These are phyloP conservation scores for Scophthalmus maximus DNA, from an alignment of 2,113 vertebrate species.

Conservation along the genomic window DNA sequence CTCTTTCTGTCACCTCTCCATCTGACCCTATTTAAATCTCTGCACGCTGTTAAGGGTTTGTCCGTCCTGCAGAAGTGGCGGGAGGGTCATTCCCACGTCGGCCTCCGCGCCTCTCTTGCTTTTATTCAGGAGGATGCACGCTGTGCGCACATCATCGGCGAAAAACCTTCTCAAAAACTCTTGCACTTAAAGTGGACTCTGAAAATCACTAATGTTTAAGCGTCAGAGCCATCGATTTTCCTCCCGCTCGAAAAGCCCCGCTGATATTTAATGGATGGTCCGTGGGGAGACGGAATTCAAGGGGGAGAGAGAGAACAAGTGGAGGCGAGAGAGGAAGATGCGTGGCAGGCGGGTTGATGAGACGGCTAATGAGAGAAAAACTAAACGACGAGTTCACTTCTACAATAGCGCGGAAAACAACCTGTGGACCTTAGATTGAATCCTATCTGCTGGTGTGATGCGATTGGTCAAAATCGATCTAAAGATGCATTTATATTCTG, in stretches of 20 bases:
- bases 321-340: slow-evolving; percentile 2
- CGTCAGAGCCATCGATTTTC: slow-evolving; percentile 60
- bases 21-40: slow-evolving; percentile 6
- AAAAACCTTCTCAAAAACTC: slow-evolving; percentile 32
- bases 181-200: slow-evolving; percentile 53
- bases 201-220: slow-evolving; percentile 64
- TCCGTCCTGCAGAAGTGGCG: background rate
- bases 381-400: background rate
- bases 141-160: slow-evolving; percentile 54
- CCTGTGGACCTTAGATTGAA: background rate
- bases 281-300: slow-evolving; percentile 37
- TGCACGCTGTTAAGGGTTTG: too few relatives aligned
- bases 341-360: background rate
- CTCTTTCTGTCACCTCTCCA: slow-evolving; percentile 2
- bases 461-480: background rate
- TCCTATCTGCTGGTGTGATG: background rate
- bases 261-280: slow-evolving; percentile 66
- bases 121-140: slow-evolving; percentile 56
- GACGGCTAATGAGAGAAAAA: slow-evolving; percentile 4
- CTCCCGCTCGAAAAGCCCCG: slow-evolving; percentile 45
- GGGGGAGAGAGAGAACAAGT: slow-evolving; percentile 28
- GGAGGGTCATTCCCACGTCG: slow-evolving; percentile 24
- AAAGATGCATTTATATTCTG: slow-evolving; percentile 1
- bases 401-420: slow-evolving; percentile 4
- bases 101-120: background rate